Base-by-base conservation (phyloP, 2,888 invertebrate genomes). In the Amphipoea lucens region DNA sequence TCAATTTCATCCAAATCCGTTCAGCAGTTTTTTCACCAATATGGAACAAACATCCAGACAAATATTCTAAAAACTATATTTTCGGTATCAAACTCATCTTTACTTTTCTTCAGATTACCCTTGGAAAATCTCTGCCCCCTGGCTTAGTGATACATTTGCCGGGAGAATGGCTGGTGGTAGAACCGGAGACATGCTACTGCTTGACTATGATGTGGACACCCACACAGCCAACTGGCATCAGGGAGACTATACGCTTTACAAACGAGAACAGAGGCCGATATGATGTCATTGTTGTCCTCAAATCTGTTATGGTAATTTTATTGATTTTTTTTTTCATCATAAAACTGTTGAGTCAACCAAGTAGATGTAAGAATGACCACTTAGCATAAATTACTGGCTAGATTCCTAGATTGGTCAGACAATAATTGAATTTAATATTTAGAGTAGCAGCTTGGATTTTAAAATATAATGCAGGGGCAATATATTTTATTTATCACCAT, bases 161-260 rank as follows among this genome's bases (percentile, higher is more conserved):
- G 70, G 97, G 97, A 95, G 96, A 96, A 80, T 96, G 97, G 91
- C 93, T 97, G 54, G 90, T 92, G 3, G 93, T 98, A 20, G 96
- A 97, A 63, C 97, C 97, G 0, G 95, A 97, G 68, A 96, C 96
- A 79, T 97, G 97, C 81, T 96, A 96, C 69, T 90, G 94, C 77
- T 94, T 98, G 88, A 97, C 97, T 65, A 94, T 98, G 90, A 92
- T 93, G 40, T 98, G 98, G 98, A 97, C 94, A 12, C 98, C 98
- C 0, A 92, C 90, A 29, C 95, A 97, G 85, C 97, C 96, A 57
- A 97, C 97, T 12, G 96, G 97, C 6, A 97, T 97, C 91, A 96
- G 98, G 82, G 98, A 98, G 89, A 97, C 97, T 0, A 94, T 98
- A 62, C 97, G 98, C 76, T 96, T 98, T 70, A 97, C 97, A 2